Evolutionary conservation across 2,888 invertebrate species (phyloP), one percentile per base, ranked within the genome.

Genomic region (Hedychridium roseum): DNA sequence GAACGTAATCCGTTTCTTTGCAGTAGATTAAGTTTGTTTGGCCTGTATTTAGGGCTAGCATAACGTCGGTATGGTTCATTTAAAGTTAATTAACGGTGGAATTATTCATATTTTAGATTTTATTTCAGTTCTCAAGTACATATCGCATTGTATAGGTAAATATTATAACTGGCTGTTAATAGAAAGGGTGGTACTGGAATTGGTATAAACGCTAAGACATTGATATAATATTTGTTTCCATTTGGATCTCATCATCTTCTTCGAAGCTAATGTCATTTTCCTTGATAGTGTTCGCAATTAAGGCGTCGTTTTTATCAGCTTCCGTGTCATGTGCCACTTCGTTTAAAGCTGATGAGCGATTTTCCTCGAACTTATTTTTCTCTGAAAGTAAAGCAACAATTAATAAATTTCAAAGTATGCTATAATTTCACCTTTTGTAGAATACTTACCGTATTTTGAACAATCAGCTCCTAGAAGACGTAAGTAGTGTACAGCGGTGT

Each of bases 401-500:
- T 85, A 85, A 68, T 16, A 80, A 78, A 53, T 41, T 54, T 43
- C 48, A 39, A 37, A 41, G 16, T 18, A 31, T 15, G 9, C 26
- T 12, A 28, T 41, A 31, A 12, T 39, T n/a, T n/a, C n/a, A n/a
- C n/a, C n/a, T 30, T 34, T 54, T 3, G 31, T 27, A 26, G 45
- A 36, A 32, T 38, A 76, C 80, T 78, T 81, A 91, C 92, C 91
- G 74, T 88, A 94, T 82, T 91, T 91, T 39, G 90, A 89, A 41
- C 88, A 86, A 77, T 97, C 95, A 3, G 89, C 91, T 1, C 94
- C 94, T 59, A 94, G 82, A 31, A 97, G 81, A 6, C 96, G 80
- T 36, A 97, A 80, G 66, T 91, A 91, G 79, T 97, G 97, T 14
- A 94, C 85, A 0, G 94, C 88, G 74, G 94, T 94, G 45, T 89